Conservation (phyloP, 2,888 invertebrate genomes). For the Archips crataeganus region DNA sequence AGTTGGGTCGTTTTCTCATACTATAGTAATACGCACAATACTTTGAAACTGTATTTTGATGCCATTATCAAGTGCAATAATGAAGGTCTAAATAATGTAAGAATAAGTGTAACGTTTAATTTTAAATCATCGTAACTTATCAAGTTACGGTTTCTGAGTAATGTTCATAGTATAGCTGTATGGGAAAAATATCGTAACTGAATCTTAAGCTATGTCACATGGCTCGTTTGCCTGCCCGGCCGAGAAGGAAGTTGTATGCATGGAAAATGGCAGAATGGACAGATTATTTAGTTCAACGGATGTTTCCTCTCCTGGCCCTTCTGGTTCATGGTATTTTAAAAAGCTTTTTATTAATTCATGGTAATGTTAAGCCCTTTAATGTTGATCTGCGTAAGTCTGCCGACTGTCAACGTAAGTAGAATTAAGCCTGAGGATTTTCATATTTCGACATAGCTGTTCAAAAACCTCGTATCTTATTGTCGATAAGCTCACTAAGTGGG, state of each 20-base stretch:
- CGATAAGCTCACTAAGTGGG: too few species aligned
- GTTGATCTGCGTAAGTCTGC: background rate
- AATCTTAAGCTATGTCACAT: too few species aligned
- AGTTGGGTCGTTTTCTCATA: background rate
- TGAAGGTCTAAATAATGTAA: background rate
- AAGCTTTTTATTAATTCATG: too few species aligned
- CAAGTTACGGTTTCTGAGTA: background rate
- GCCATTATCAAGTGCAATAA: background rate
- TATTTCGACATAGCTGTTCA: too few species aligned
- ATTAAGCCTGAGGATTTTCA: background rate
- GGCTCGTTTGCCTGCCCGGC: too few species aligned
- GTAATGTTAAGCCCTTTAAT: too few species aligned
- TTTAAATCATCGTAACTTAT: background rate
- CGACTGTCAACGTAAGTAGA: background rate
- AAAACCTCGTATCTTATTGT: too few species aligned
- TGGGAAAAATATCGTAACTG: background rate
- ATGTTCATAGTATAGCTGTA: background rate
- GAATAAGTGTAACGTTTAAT: background rate
- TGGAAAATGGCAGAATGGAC: too few species aligned
- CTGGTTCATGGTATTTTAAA: too few species aligned
- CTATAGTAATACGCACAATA: background rate
- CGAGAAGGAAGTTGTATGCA: too few species aligned
- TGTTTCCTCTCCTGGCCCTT: too few species aligned
- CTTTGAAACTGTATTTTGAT: background rate
- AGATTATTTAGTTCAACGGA: too few species aligned